phyloP scores from a whole-genome alignment of 2,888 invertebrate genomes.

The Coenonympha glycerion region DNA sequence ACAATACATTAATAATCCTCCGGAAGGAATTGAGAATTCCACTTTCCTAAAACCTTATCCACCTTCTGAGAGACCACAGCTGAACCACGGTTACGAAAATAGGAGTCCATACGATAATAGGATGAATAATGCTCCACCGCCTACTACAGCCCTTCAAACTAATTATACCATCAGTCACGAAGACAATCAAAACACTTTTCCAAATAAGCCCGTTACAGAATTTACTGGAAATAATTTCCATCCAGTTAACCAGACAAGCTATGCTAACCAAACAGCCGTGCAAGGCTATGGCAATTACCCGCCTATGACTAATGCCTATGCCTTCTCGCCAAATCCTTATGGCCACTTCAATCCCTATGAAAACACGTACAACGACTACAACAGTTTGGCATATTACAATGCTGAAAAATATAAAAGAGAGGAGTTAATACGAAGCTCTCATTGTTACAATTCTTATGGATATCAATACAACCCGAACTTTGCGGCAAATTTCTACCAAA shows the following conservation, averaged over 20 bases:
- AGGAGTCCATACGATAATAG: slow-evolving; percentile 63
- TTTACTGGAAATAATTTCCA: slow-evolving; percentile 64
- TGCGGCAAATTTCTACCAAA: slow-evolving; percentile 74
- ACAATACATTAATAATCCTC: slow-evolving; percentile 61
- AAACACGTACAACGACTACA: slow-evolving; percentile 70
- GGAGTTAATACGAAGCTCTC: slow-evolving; percentile 67
- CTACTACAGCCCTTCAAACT: slow-evolving; percentile 50
- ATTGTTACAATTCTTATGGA: slow-evolving; percentile 74
- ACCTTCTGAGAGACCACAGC: slow-evolving; percentile 66
- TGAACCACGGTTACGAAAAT: slow-evolving; percentile 63
- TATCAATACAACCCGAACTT: slow-evolving; percentile 76
- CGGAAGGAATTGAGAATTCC: slow-evolving; percentile 64
- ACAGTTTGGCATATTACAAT: slow-evolving; percentile 70
- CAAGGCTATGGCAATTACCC: slow-evolving; percentile 71
- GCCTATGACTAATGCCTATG: slow-evolving; percentile 64
- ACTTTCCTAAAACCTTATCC: slow-evolving; percentile 80
- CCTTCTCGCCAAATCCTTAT: slow-evolving; percentile 66
- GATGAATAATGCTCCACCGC: slow-evolving; percentile 41
- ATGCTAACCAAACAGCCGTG: slow-evolving; percentile 56
- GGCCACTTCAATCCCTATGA: slow-evolving; percentile 73
- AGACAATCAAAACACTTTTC: slow-evolving; percentile 46
- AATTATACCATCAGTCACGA: slow-evolving; percentile 67
- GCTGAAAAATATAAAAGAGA: slow-evolving; percentile 74
- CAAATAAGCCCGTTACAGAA: slow-evolving; percentile 52
- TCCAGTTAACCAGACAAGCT: slow-evolving; percentile 56